Evolutionary conservation across 2,888 invertebrate species (phyloP), one percentile per base, ranked within the genome.

Genomic region (Pycnomerus fuliginosus): DNA sequence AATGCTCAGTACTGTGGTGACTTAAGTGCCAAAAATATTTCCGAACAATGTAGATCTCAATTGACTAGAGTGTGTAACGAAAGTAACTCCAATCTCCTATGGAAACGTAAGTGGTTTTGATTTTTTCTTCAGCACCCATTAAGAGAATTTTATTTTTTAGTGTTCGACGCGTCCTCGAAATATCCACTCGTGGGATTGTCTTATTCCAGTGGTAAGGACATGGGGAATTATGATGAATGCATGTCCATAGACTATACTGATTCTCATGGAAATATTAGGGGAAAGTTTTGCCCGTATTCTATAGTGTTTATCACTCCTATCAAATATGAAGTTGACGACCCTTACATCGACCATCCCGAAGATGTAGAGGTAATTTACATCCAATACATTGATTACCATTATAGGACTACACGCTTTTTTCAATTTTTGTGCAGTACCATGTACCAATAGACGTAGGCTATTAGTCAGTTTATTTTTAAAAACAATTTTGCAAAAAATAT

Each of bases 141-240:
- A 10, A 32, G 7, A 16, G 3, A 28, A n/a, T n/a, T n/a, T n/a
- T n/a, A 2, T 22, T 15, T 40, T 24, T 3, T 3, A 48, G 43
- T 48, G 39, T 35, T 35, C 12, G 43, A 48, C 17, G 39, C 43
- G 8, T 46, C 41, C n/a, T 41, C 46, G 10, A 46, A 41, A 24
- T 46, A 37, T 11, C 37, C 41, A 8, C 27, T 37, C 2, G 8
- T 28, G n/a, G 41, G 37, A 10, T 16, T 46, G 34, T 31, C 39
- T 2, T 48, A 44, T 16, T 14, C 30, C 14, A 39, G 20, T 13
- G 42, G 39, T 22, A 24, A 3, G 12, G 48, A 48, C 31, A 39
- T 43, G 4, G 48, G 48, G 14, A 40, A 44, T 31, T 48, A 16
- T 22, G 48, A 48, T 17, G 39, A 48, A 34, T 48, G 48, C 16